Evolutionary conservation across 2,888 invertebrate genomes (phyloP).

Genomic region (Artemia sinica): DNA sequence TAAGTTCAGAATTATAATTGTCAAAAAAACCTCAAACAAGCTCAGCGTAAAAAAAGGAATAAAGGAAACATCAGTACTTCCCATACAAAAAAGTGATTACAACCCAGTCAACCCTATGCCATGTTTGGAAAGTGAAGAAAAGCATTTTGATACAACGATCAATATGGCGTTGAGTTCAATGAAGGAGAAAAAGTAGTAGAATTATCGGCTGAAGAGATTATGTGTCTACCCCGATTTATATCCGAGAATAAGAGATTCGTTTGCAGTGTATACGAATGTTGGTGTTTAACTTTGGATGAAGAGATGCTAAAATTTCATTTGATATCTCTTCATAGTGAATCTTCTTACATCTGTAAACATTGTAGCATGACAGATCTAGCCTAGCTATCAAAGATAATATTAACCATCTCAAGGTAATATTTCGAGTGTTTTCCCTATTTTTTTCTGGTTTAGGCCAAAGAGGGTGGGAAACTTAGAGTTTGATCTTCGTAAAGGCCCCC

Average conservation of each 20-base stretch:
- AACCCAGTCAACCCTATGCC: constrained; percentile 61
- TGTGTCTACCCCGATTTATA: constrained; percentile 36
- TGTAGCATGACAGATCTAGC: constrained; percentile 37
- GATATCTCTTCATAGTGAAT: constrained; percentile 47
- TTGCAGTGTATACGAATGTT: constrained; percentile 52
- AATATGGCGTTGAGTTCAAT: constrained; percentile 57
- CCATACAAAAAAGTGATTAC: no score
- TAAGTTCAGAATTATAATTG: no score
- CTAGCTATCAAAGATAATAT: neutral
- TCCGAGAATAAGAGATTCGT: constrained; percentile 43
- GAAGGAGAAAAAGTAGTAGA: constrained; percentile 25
- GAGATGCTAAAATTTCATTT: constrained; percentile 52
- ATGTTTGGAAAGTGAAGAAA: constrained; percentile 53
- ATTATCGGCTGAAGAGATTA: constrained; percentile 24
- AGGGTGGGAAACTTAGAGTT: no score
- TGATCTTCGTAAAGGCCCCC: no score
- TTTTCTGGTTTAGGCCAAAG: no score
- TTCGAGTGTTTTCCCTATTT: neutral
- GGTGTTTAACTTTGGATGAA: constrained; percentile 52
- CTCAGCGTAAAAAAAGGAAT: no score
- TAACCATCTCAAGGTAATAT: neutral
- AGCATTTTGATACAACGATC: constrained; percentile 67
- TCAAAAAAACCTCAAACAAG: no score
- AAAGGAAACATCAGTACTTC: no score
- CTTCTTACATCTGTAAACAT: constrained; percentile 48